phyloP scores from a whole-genome alignment of 1,140 invertebrate species.

The Drosophila repletoides region DNA sequence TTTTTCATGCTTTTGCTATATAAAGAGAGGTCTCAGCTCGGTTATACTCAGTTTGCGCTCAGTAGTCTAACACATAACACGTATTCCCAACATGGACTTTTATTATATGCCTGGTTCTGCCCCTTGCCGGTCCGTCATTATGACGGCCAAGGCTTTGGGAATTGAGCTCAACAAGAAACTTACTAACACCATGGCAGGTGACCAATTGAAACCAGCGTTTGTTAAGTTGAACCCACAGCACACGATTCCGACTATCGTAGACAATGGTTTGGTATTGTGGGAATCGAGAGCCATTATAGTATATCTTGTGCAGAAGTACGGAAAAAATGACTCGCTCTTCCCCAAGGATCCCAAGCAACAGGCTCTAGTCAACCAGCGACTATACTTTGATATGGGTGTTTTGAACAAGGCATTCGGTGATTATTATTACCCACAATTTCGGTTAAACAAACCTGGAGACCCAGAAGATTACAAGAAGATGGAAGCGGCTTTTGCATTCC shows the following conservation, averaged over 20 bases:
- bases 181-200: slow-evolving; percentile 85
- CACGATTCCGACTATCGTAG: slow-evolving; percentile 86
- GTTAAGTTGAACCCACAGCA: slow-evolving; percentile 85
- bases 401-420: slow-evolving; percentile 85
- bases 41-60: too few relatives aligned
- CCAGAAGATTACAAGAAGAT: slow-evolving; percentile 86
- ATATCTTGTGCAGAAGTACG: slow-evolving; percentile 87
- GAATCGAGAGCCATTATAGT: slow-evolving; percentile 89
- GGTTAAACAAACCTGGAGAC: slow-evolving; percentile 84
- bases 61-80: too few relatives aligned
- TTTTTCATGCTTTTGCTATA: too few relatives aligned
- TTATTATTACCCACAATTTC: slow-evolving; percentile 88
- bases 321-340: slow-evolving; percentile 86
- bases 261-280: slow-evolving; percentile 85
- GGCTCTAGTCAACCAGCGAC: slow-evolving; percentile 87
- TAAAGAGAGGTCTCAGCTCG: too few relatives aligned
- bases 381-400: slow-evolving; percentile 88
- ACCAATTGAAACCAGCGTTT: slow-evolving; percentile 88
- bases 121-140: slow-evolving; percentile 86
- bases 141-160: slow-evolving; percentile 87
- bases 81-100: too few relatives aligned
- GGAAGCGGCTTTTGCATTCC: slow-evolving; percentile 85
- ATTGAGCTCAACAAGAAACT: slow-evolving; percentile 87
- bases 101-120: slow-evolving; percentile 87
- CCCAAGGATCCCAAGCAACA: slow-evolving; percentile 86